Base-by-base conservation (phyloP, 2,888 invertebrate genomes). In the Torymus texanus region DNA sequence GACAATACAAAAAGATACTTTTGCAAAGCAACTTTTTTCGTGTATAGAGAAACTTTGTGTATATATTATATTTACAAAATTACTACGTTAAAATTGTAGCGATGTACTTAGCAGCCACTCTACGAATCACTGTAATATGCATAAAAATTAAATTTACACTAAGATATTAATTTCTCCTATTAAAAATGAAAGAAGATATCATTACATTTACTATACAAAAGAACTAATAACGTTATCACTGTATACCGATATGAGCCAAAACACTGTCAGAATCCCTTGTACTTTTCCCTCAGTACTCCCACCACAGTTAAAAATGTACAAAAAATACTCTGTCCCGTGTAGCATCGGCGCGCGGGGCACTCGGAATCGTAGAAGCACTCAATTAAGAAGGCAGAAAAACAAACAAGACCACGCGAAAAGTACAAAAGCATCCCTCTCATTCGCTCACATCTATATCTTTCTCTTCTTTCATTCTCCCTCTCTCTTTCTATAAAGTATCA, bases 81-180 rank as follows among this genome's bases (percentile, higher is more conserved):
- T 61, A 76, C 62, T 50, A 58, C 21, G 50, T 16, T 68, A 70
- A 63, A 70, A 70, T 76, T 41, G 29, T 58, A 63, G 71, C 41
- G 55, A 65, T 70, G 70, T 76, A 65, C 70, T 76, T 53, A 65
- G 62, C 55, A 68, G 55, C 21, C 58, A 21, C 29, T 62, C 53
- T 61, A 68, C 55, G 41, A 55, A 75, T 16, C 24, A 58, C 56
- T 59, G 74, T 66, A 75, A 65, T 66, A 73, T 66, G 50, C 58
- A 74, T 50, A 18, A 14, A 16, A 65, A 74, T 41, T 21, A 58
- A 41, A 12, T 56, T 24, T 50, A 74, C 21, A 66, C 62, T 16
- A 59, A 72, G 41, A 62, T 24, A 68, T 41, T 56, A 29, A 21
- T 68, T 68, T 68, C 56, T 58, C n/a, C n/a, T 58, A 68, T 41